Evolutionary conservation across 2,113 vertebrate species (phyloP).

Genomic region (Uria lomvia): DNA sequence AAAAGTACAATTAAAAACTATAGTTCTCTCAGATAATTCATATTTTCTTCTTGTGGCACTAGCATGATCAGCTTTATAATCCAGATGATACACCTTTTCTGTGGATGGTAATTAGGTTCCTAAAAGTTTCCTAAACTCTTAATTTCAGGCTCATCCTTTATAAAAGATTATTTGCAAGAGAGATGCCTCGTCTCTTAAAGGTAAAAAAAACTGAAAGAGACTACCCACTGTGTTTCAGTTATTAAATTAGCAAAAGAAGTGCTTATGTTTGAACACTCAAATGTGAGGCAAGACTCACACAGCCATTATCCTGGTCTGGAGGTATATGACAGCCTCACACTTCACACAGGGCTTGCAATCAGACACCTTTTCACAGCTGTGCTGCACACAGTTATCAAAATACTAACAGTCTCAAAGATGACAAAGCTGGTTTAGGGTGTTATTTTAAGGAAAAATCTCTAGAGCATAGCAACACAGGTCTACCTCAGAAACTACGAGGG

Average conservation of each 20-base stretch:
- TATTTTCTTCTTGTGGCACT: neutral
- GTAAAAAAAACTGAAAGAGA: neutral
- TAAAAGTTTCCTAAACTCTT: neutral
- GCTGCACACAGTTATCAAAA: neutral
- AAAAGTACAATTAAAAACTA: conserved; percentile 32
- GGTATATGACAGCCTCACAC: too few species aligned
- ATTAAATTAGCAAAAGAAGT: neutral
- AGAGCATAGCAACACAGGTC: neutral
- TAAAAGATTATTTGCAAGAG: neutral
- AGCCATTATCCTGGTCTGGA: neutral
- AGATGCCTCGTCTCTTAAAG: neutral
- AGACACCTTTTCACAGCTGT: neutral
- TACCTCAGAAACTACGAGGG: neutral
- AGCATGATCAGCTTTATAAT: neutral
- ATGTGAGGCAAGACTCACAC: neutral
- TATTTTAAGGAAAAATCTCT: neutral
- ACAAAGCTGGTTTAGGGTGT: neutral
- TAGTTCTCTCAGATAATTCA: conserved; percentile 7
- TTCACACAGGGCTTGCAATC: neutral
- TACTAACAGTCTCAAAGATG: neutral
- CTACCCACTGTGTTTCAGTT: neutral
- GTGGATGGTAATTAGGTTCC: neutral
- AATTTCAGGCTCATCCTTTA: neutral
- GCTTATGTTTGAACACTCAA: neutral
- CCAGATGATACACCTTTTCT: neutral